These are phyloP conservation scores for Mactromeris polynyma DNA, from an alignment of 2,888 invertebrate genomes.

Conservation along the genomic window DNA sequence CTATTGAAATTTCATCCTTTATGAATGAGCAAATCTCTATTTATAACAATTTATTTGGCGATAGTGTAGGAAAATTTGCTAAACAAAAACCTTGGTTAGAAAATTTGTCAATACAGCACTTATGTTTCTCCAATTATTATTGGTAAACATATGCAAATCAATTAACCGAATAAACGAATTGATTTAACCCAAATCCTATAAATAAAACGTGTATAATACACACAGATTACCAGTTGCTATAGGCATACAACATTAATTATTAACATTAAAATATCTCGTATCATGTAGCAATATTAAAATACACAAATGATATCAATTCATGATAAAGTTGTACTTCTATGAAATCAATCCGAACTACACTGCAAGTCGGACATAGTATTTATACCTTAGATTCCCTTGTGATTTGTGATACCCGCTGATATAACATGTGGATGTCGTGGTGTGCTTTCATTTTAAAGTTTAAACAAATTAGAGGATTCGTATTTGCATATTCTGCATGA, in stretches of 20 bases:
- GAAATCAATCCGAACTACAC: not conserved
- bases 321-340: constrained; percentile 1
- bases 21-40: constrained; percentile 4
- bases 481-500: no score
- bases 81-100: no score
- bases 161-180: no score
- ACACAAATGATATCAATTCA: not conserved
- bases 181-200: no score
- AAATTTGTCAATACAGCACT: no score
- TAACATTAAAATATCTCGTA: not conserved
- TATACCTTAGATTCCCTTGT: not conserved
- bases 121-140: no score
- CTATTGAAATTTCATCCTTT: not conserved
- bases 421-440: not conserved
- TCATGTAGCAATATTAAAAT: not conserved
- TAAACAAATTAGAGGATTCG: no score
- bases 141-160: no score
- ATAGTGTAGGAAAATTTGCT: no score
- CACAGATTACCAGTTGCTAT: not conserved
- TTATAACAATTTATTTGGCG: no score
- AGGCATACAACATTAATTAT: not conserved
- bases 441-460: no score
- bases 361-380: not conserved
- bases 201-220: no score
- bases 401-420: not conserved